phyloP scores from a whole-genome alignment of 2,888 invertebrate species.

The Chouioia cunea region DNA sequence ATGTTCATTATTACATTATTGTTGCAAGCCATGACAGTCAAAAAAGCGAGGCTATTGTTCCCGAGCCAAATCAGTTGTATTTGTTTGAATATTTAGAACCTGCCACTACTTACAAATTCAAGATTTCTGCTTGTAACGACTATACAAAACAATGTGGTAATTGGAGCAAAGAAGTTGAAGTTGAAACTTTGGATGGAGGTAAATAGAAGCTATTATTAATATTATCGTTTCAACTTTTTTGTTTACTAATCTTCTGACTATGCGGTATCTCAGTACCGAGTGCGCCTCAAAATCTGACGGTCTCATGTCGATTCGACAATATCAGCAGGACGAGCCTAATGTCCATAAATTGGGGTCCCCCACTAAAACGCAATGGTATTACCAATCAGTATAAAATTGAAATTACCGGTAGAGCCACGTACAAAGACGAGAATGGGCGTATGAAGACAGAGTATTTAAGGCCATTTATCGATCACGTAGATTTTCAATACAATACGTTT shows the following conservation, averaged over 20 bases:
- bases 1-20: constrained; percentile 82
- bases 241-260: not conserved
- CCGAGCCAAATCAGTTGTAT: constrained; percentile 78
- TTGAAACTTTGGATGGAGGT: constrained; percentile 85
- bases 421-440: constrained; percentile 69
- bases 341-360: constrained; percentile 80
- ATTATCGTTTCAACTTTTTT: not conserved
- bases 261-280: constrained; percentile 72
- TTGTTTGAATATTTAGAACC: constrained; percentile 84
- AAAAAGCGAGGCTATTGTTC: constrained; percentile 74
- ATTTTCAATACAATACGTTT: constrained; percentile 63
- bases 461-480: constrained; percentile 74
- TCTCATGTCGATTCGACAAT: constrained; percentile 77
- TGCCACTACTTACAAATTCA: constrained; percentile 84
- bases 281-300: constrained; percentile 77
- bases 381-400: constrained; percentile 82
- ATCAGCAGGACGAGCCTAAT: constrained; percentile 75
- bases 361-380: constrained; percentile 81
- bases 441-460: constrained; percentile 71
- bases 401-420: constrained; percentile 70
- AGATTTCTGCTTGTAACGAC: constrained; percentile 85
- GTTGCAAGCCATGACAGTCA: constrained; percentile 71
- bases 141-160: constrained; percentile 81
- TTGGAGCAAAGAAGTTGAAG: constrained; percentile 83
- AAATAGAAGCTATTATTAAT: constrained; percentile 17